Evolutionary conservation across 2,888 invertebrate species (phyloP).

Genomic region (Ormyrus nitidulus): DNA sequence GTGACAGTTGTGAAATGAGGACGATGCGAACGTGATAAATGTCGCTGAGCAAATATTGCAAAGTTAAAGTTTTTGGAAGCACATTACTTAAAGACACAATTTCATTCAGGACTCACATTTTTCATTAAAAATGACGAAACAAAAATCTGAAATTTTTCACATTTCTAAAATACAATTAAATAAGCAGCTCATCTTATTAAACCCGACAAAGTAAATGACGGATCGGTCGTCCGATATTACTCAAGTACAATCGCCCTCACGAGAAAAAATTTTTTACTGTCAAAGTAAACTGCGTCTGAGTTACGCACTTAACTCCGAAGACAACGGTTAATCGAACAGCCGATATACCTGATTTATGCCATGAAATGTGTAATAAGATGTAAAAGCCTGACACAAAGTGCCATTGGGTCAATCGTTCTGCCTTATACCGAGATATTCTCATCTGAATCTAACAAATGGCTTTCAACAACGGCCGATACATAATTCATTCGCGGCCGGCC

Average conservation of each 20-base stretch:
- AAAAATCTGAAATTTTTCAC: too few relatives aligned
- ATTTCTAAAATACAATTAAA: too few relatives aligned
- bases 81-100: neutral
- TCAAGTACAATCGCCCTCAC: too few relatives aligned
- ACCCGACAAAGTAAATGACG: neutral
- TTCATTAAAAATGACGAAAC: too few relatives aligned
- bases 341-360: neutral
- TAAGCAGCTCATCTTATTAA: neutral
- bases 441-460: slow-evolving; percentile 11
- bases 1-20: neutral
- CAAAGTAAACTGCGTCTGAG: neutral
- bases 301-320: slow-evolving; percentile 5
- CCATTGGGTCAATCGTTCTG: neutral
- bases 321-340: neutral
- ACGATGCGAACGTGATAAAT: too few relatives aligned
- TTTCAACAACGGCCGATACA: neutral
- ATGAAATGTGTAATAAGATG: neutral
- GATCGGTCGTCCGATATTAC: neutral
- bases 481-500: neutral
- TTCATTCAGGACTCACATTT: neutral
- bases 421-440: neutral
- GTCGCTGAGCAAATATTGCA: too few relatives aligned
- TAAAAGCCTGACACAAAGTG: neutral
- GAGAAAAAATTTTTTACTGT: slow-evolving; percentile 3
- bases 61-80: neutral